A percentile compares a stretch with the other conserved stretches of the same genome.
These are phyloP conservation scores for Heliconius hortense DNA, from an alignment of 2,888 invertebrate species.

Conservation along the genomic window DNA sequence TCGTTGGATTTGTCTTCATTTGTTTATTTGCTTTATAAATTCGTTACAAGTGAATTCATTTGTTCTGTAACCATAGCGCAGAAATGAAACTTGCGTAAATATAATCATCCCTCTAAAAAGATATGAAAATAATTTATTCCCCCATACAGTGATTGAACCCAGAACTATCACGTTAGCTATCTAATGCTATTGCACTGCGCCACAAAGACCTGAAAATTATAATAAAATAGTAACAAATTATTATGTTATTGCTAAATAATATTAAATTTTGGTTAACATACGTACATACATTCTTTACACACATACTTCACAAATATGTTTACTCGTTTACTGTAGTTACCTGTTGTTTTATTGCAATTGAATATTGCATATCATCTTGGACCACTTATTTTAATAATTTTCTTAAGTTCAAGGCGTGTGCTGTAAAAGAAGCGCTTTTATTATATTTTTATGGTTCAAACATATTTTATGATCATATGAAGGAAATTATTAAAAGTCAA, in stretches of 20 bases:
- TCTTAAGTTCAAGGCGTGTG: constrained; percentile 30
- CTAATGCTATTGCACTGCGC: too few relatives aligned
- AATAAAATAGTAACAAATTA: background rate
- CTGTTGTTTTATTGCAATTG: constrained; percentile 26
- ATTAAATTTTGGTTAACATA: background rate
- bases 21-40: too few relatives aligned
- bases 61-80: too few relatives aligned
- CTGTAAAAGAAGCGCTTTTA: constrained; percentile 30
- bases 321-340: constrained; percentile 16
- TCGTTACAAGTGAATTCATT: too few relatives aligned
- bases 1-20: too few relatives aligned
- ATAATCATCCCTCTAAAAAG: too few relatives aligned
- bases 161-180: background rate
- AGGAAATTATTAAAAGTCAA: constrained; percentile 21
- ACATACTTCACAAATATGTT: background rate
- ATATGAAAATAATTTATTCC: background rate
- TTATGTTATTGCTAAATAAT: background rate
- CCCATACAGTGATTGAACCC: background rate
- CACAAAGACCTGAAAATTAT: rapidly evolving
- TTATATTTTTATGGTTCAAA: constrained; percentile 26
- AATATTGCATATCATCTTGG: constrained; percentile 32
- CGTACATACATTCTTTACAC: background rate
- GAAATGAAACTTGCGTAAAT: too few relatives aligned
- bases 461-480: constrained; percentile 20
- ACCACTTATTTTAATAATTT: constrained; percentile 31